Percentiles rank a stretch among this genome's conserved stretches.
Evolutionary conservation across 2,797 vertebrate genomes (phyloP).

Genomic region (Notolabrus celidotus): DNA sequence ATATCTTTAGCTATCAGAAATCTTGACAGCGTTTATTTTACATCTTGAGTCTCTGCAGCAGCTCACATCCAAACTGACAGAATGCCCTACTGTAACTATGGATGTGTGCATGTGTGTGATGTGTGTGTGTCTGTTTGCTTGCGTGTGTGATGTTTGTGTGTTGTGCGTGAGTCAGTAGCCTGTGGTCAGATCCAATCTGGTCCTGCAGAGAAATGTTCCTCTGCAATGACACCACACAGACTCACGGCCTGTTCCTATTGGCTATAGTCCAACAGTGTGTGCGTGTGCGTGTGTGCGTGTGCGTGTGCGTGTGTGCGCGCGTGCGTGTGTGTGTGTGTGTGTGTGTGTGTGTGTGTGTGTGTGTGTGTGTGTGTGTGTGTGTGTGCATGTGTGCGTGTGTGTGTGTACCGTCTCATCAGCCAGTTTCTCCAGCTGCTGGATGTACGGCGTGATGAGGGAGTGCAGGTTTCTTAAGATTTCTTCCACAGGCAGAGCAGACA

Average conservation of each 20-base stretch:
- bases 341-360: too few relatives aligned
- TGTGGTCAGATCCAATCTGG: constrained; percentile 83
- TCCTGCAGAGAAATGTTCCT: constrained; percentile 85
- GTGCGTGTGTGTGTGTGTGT: constrained; percentile 46
- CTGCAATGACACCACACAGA: constrained; percentile 75
- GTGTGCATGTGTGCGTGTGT: background rate
- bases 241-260: constrained; percentile 74
- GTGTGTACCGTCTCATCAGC: constrained; percentile 93
- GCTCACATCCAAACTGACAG: background rate
- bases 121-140: constrained; percentile 7
- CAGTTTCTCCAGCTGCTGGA: constrained; percentile 98
- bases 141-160: constrained; percentile 9
- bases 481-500: constrained; percentile 96
- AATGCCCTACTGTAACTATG: constrained; percentile 10
- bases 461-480: constrained; percentile 98
- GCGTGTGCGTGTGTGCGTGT: constrained; percentile 25
- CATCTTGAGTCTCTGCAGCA: background rate
- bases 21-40: background rate
- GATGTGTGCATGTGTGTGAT: constrained; percentile 17
- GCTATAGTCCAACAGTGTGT: constrained; percentile 67
- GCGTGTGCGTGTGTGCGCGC: constrained; percentile 14
- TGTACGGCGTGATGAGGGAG: constrained; percentile 97
- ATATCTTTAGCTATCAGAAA: background rate
- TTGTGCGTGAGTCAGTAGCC: constrained; percentile 68
- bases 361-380: too few relatives aligned